Evolutionary conservation across 1,140 invertebrate species (phyloP), one percentile per base, ranked within the genome.

Genomic region (Bombus fervidus): DNA sequence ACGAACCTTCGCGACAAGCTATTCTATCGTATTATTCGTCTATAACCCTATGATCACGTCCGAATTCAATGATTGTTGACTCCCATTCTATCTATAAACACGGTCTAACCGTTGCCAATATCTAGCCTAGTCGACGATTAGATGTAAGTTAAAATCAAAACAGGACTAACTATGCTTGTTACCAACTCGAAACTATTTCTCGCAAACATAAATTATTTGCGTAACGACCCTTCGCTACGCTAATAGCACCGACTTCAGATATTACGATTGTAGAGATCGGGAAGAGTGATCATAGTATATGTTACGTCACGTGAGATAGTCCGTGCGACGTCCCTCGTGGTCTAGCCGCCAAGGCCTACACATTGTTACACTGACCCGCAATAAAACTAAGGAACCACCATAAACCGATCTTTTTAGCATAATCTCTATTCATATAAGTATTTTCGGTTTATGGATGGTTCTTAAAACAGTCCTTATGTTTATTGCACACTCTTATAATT

Each of bases 11-110:
- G 37, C 75, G 80, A 74, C 64, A 68, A 53, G 79, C 81, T 31
- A 82, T 74, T 87, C 77, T 18, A 39, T 62, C 22, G 41, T 75
- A 80, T 86, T 83, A 86, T 86, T 89, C 76, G 66, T 81, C 73
- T 28, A 64, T 43, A 74, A 80, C 68, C 73, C 74, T 47, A 59
- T 74, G 80, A 89, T 89, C 80, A 86, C 71, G 41, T 71, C 37
- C 59, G 41, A 37, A 75, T 80, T 76, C 41, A 53, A 79, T 64
- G 71, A 88, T 76, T 73, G 79, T 86, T 79, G 66, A 83, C 31
- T n/a, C 5, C 10, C 53, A 66, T 47, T 86, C 57, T 41, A 64
- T 53, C 39, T 64, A 34, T 74, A 81, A 64, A 43, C 39, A 73
- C 62, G 37, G 62, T 12, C 31, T 25, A 6, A 41, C 9, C 10